A percentile compares a stretch with the other conserved stretches of the same genome.
Evolutionary conservation across 2,113 vertebrate species (phyloP).

Genomic region (Terrapene triunguis): DNA sequence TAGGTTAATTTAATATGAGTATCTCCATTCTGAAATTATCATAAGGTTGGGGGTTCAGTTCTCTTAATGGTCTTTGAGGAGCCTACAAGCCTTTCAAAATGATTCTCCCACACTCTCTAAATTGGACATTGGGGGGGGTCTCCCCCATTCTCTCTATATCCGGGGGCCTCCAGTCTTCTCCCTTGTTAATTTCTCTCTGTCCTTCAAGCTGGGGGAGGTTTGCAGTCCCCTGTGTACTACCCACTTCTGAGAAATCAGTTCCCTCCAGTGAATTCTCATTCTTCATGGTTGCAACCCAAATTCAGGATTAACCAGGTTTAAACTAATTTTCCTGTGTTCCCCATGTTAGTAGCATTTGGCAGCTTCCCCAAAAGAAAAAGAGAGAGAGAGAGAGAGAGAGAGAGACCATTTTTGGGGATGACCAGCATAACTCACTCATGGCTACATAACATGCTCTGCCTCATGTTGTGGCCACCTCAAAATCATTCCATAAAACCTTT

Average conservation of each 20-base stretch:
- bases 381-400: not conserved
- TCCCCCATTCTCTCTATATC: not conserved
- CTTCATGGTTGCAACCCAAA: not conserved
- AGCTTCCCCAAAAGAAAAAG: not conserved
- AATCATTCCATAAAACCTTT: not conserved
- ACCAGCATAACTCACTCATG: no score
- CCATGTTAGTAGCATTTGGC: not conserved
- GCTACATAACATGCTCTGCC: no score
- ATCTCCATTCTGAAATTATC: no score
- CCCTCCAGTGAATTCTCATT: not conserved
- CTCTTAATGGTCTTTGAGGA: no score
- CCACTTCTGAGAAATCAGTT: not conserved
- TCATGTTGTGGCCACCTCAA: not conserved
- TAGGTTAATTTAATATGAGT: no score
- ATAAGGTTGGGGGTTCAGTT: no score
- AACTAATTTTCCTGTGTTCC: not conserved
- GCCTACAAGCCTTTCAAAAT: no score
- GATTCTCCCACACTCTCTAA: no score
- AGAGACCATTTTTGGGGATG: no score
- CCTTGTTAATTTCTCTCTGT: not conserved
- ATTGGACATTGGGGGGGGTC: no score
- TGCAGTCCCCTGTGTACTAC: accelerated
- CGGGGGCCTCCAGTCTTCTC: not conserved
- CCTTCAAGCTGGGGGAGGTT: not conserved
- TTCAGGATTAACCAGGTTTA: not conserved